Evolutionary conservation across 2,113 vertebrate genomes (phyloP), one percentile per base, ranked within the genome.

Genomic region (Xiphophorus hellerii): DNA sequence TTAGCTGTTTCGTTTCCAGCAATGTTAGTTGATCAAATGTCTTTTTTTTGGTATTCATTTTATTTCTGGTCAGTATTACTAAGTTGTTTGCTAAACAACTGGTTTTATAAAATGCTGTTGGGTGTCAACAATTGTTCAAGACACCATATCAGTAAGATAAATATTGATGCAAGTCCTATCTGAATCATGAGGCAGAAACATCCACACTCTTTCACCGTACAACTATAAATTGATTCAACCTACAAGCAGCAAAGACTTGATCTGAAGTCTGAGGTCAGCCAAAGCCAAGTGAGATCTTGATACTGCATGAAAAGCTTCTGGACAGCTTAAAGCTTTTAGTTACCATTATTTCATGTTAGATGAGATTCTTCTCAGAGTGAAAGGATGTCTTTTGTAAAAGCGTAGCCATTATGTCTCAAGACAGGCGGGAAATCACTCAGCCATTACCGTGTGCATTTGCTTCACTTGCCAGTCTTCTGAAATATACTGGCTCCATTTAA

Each of bases 391-490:
- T 62, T 17, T 76, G 25, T 73, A 39, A 87, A 72, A 79, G 89
- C 82, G 62, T 3, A 65, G 63, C 87, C 83, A 91, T 91, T 89
- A 91, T 54, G n/a, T 69, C 60, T 12, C 44, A 82, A 88, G 83
- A 76, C 83, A 77, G 77, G 73, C 66, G 33, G 84, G 78, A 77
- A 85, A 89, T 80, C 82, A 82, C 73, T 72, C 66, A 63, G 51
- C 84, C 87, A 91, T 92, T 91, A 91, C 81, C 71, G 79, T 78
- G 71, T 82, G 80, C 87, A 85, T 85, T 91, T 90, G 54, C 77
- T 63, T 83, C 68, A 61, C 42, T 79, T 74, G 62, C 75, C n/a
- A 75, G 81, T 73, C 31, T 76, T 76, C 71, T 78, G 75, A 76
- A 64, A 82, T 73, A 82, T 73, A 12, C 29, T 61, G 29, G n/a